These are phyloP conservation scores for Diorhabda carinulata DNA, from an alignment of 1,140 invertebrate genomes.

Conservation along the genomic window DNA sequence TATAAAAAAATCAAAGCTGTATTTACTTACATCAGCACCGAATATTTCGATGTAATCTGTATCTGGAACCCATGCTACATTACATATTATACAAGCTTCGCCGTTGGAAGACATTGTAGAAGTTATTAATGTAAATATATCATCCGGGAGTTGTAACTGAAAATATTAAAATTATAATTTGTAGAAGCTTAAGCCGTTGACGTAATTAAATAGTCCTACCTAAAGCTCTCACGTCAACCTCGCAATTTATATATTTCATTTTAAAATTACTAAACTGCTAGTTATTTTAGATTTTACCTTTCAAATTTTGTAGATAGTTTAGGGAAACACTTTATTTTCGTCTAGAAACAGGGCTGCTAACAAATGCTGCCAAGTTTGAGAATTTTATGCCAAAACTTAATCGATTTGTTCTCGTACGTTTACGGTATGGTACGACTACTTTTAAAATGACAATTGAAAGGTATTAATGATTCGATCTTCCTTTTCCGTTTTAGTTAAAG, in stretches of 20 bases:
- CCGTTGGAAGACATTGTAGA: background rate
- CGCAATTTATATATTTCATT: background rate
- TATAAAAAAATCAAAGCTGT: background rate
- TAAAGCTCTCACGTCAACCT: conserved; percentile 3
- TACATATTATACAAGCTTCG: background rate
- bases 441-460: background rate
- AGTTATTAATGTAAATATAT: background rate
- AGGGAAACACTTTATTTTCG: conserved; percentile 47
- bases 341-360: conserved; percentile 45
- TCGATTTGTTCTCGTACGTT: background rate
- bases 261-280: background rate
- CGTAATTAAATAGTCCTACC: background rate
- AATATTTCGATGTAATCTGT: conserved; percentile 4
- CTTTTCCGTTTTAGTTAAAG: background rate
- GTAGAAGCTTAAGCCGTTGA: background rate
- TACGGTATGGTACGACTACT: background rate
- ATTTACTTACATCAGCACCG: background rate
- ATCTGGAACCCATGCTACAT: background rate
- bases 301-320: conserved; percentile 41
- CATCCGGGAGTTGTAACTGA: background rate
- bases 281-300: conserved; percentile 35
- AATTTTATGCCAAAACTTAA: conserved; percentile 17
- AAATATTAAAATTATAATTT: background rate
- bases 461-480: background rate
- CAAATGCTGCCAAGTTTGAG: conserved; percentile 48